These are phyloP conservation scores for Sarcophaga bullata DNA, from an alignment of 1,140 invertebrate genomes.

Conservation along the genomic window DNA sequence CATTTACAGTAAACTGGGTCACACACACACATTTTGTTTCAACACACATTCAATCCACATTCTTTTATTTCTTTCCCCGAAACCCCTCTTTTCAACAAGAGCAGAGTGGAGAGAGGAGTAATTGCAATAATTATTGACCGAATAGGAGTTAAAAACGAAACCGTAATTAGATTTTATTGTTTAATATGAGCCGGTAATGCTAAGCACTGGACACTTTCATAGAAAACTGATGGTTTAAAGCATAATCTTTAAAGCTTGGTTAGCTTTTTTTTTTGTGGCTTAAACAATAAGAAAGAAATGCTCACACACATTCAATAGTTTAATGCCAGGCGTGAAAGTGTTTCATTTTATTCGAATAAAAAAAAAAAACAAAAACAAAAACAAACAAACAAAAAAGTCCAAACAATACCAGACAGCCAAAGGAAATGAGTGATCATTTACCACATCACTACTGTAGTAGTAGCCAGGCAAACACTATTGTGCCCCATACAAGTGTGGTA, in stretches of 20 bases:
- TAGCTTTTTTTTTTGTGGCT: neutral
- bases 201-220: neutral
- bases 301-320: neutral
- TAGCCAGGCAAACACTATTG: too few species aligned
- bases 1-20: neutral
- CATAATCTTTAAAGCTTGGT: neutral
- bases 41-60: neutral
- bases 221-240: neutral
- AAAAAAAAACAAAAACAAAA: neutral
- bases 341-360: neutral
- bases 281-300: neutral
- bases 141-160: neutral
- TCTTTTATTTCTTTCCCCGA: neutral
- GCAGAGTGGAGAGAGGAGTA: neutral
- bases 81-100: neutral
- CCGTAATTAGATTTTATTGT: constrained; percentile 22
- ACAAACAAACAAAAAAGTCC: too few species aligned
- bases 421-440: constrained; percentile 13
- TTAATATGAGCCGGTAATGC: neutral
- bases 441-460: neutral
- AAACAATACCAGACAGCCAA: neutral
- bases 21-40: neutral
- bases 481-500: neutral
- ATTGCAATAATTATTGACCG: neutral
- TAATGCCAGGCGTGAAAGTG: neutral